Evolutionary conservation across 2,888 invertebrate genomes (phyloP), one percentile per base, ranked within the genome.

Genomic region (Lasius platythorax): DNA sequence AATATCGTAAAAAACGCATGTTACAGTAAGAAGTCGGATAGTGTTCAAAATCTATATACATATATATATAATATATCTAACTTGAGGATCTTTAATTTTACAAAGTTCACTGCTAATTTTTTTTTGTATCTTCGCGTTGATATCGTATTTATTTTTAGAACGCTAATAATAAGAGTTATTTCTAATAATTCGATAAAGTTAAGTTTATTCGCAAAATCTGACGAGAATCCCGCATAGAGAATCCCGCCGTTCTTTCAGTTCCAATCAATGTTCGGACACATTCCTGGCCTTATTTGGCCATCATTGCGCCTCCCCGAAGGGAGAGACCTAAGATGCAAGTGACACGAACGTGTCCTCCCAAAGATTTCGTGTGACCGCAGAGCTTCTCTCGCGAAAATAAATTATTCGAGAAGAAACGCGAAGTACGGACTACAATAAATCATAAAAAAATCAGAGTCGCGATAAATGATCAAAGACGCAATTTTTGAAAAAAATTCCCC

Each of bases 241-340:
- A 43, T 33, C 43, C 40, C 12, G 2, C 64, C 50, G 68, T 85
- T 82, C 81, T 85, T 87, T 90, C 84, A 87, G 82, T 81, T 85
- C 75, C 89, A 88, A 89, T 87, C 89, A 91, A 91, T 87, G 90
- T 92, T 91, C 87, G 90, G 82, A 85, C 88, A 89, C 90, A 92
- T 93, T 92, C 93, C 91, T 89, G 83, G 83, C 93, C 93, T 92
- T 93, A 92, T 93, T 93, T 89, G 93, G 94, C 85, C 85, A 91
- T 84, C 90, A 85, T n/a, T 56, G 87, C 56, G 84, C 56, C 84
- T 84, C 82, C 2, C 56, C 83, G 82, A 72, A 79, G 86, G 82
- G 70, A 79, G 86, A 82, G 53, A 81, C 79, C 87, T 70, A 43
- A 82, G 85, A 74, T 73, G 85, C 86, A 87, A 87, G 88, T 84